Evolutionary conservation across 2,888 invertebrate species (phyloP), one percentile per base, ranked within the genome.

Genomic region (Agrotis puta): DNA sequence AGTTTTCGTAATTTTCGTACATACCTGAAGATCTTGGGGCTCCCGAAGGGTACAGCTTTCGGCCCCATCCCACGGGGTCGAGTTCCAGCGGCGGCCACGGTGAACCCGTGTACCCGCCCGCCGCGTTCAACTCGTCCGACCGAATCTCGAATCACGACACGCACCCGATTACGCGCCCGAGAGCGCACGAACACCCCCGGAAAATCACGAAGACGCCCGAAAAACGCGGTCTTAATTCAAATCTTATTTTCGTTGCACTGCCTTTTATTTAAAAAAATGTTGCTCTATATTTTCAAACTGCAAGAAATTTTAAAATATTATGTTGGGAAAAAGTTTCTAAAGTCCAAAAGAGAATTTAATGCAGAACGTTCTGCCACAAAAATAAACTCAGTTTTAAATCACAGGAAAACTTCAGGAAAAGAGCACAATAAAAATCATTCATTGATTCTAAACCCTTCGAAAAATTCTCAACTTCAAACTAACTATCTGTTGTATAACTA

Each of bases 1-100:
- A 67, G n/a, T 72, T 73, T 78, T 65, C 47, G 22, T 58, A 1
- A 2, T 64, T 78, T 64, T 66, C 24, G 62, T 72, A 87, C 92
- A 84, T 91, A 96, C 96, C 96, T 90, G 97, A 97, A 84, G 97
- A 96, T 85, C 97, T 94, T 83, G 97, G 97, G 85, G 97, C 97
- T 85, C 97, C 97, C 87, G 97, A 97, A 88, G 98, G 98, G 93
- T 98, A 98, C 87, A 98, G 96, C 93, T 98, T 98, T 88, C 98
- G 97, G 82, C 98, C 98, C 98, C 98, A 98, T 94, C 97, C 97
- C 93, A 97, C 97, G 92, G 97, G 97, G 96, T 98, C 98, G 94
- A 98, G 96, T 91, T 97, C 97, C 82, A 97, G 96, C 91, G 97
- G 97, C 92, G 98, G 98, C 98, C 98, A 98, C 95, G 98, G 98